Evolutionary conservation across 2,888 invertebrate genomes (phyloP).

Genomic region (Lepeophtheirus nordmannii): DNA sequence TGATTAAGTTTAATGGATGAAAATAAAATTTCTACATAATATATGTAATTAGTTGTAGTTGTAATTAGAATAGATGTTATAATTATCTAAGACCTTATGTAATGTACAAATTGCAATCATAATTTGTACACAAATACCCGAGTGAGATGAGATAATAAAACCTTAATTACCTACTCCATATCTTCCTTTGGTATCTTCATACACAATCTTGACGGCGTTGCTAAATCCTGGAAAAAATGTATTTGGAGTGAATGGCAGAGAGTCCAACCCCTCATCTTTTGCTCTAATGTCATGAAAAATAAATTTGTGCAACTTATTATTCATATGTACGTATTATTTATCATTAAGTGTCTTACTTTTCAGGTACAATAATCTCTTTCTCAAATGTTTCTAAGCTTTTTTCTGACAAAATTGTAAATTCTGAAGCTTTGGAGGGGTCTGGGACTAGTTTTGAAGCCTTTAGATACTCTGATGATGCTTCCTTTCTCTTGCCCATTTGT

Average conservation of each 20-base stretch:
- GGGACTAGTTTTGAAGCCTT: neutral
- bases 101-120: too few species aligned
- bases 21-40: too few species aligned
- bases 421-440: neutral
- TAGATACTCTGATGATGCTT: neutral
- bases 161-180: neutral
- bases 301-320: too few species aligned
- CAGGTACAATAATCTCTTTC: neutral
- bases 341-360: neutral
- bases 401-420: too few species aligned
- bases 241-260: neutral
- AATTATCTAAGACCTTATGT: too few species aligned
- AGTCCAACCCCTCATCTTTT: neutral
- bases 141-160: too few species aligned
- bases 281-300: neutral
- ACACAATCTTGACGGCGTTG: neutral
- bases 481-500: neutral
- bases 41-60: too few species aligned
- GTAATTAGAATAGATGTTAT: too few species aligned
- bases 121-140: too few species aligned
- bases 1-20: too few species aligned
- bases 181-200: constrained; percentile 1
- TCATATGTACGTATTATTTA: too few species aligned
- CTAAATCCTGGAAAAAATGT: neutral
- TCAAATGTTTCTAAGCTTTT: neutral